Evolutionary conservation across 2,888 invertebrate genomes (phyloP), one percentile per base, ranked within the genome.

Genomic region (Lagria hirta): DNA sequence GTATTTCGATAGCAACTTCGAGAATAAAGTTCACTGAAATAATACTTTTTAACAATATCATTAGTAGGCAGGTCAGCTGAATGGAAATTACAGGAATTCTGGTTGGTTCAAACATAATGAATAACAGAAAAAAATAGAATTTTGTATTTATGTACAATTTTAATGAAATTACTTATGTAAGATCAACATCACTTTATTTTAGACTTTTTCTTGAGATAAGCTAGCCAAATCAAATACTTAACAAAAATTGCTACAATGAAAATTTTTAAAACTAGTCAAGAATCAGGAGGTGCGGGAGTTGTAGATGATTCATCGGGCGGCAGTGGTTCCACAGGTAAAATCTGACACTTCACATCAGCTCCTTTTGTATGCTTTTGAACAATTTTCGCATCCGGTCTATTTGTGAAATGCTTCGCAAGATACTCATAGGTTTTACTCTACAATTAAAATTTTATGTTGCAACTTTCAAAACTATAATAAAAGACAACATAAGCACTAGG

Each of bases 291-390:
- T n/a, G n/a, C n/a, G n/a, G n/a, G n/a, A n/a, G n/a, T n/a, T n/a
- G n/a, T n/a, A n/a, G n/a, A n/a, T n/a, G n/a, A n/a, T n/a, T n/a
- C n/a, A n/a, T n/a, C n/a, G n/a, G n/a, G n/a, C n/a, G n/a, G n/a
- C n/a, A n/a, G n/a, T n/a, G n/a, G n/a, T n/a, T n/a, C n/a, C n/a
- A n/a, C 66, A 2, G 85, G 84, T 5, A 80, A 42, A 51, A 85
- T 74, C 64, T 78, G 81, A 62, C 84, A 85, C 60, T 77, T 80
- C 10, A 84, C 68, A 49, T 75, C 75, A 28, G 71, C 74, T 13
- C 80, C 81, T 66, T 83, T 84, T 4, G 61, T 65, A 27, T 80
- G 74, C 62, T 82, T 84, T 55, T 86, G 84, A 1, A 82, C 73
- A 42, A 85, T 69, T 68, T 34, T 43, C 2, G 43, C 48, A 2